Conservation (phyloP, 2,797 vertebrate genomes). For the Okamejei kenojei region DNA sequence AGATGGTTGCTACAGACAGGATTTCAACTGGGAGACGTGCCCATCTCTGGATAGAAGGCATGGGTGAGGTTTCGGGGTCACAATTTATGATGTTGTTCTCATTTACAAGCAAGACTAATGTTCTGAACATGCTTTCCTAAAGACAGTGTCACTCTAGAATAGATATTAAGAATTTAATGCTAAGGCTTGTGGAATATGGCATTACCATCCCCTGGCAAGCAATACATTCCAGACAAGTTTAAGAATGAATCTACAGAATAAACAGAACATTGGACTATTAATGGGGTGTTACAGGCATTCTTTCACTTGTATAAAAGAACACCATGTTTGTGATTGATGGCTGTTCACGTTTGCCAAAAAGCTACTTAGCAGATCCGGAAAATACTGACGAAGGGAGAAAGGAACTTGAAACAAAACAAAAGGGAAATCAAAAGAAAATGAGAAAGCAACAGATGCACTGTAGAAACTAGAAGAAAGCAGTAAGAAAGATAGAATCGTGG, state of each 20-base stretch:
- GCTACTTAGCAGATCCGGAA: not conserved
- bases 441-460: not conserved
- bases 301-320: constrained; percentile 24
- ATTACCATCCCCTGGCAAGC: not conserved
- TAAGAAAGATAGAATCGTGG: not conserved
- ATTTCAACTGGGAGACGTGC: too few relatives aligned
- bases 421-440: not conserved
- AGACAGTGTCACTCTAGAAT: not conserved
- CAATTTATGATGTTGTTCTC: not conserved
- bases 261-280: constrained; percentile 7
- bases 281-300: constrained; percentile 23
- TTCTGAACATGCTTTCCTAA: not conserved
- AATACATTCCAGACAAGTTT: constrained; percentile 27
- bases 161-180: not conserved
- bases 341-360: not conserved
- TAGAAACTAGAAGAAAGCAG: not conserved
- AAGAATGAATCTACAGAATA: constrained; percentile 13
- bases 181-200: not conserved
- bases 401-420: not conserved
- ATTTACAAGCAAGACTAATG: not conserved
- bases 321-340: constrained; percentile 5
- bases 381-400: not conserved
- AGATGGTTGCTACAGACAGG: too few relatives aligned
- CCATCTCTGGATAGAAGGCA: too few relatives aligned
- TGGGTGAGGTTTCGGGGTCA: too few relatives aligned